Conservation (phyloP, 2,888 invertebrate species). For the Perdita meconis region DNA sequence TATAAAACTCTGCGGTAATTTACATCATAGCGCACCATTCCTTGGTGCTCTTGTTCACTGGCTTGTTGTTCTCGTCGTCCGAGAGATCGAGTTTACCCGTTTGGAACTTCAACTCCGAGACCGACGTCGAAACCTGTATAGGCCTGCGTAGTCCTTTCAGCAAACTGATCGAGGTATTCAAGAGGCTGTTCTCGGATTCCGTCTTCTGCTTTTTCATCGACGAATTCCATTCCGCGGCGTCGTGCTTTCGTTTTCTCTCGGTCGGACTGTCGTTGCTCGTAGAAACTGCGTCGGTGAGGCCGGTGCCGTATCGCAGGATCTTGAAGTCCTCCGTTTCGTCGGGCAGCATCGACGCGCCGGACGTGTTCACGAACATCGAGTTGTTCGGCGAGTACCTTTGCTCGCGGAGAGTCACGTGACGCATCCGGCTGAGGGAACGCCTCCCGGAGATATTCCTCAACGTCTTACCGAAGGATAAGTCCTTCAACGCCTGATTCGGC, state of each 20-base stretch:
- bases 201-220: conserved; percentile 75
- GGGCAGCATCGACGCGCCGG: conserved; percentile 69
- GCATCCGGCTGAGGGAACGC: conserved; percentile 77
- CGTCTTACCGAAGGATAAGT: conserved; percentile 80
- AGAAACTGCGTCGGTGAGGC: conserved; percentile 44
- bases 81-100: conserved; percentile 68
- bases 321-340: conserved; percentile 72
- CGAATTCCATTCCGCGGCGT: conserved; percentile 50
- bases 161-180: conserved; percentile 75
- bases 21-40: conserved; percentile 81
- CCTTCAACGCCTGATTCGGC: conserved; percentile 58
- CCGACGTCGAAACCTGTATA: conserved; percentile 77
- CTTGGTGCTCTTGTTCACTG: conserved; percentile 61
- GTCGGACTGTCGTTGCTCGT: conserved; percentile 70
- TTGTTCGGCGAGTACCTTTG: conserved; percentile 79
- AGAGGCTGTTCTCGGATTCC: conserved; percentile 69
- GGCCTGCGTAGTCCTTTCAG: conserved; percentile 75
- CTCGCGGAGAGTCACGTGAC: conserved; percentile 76
- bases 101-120: conserved; percentile 70
- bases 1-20: conserved; percentile 56
- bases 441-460: conserved; percentile 80
- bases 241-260: conserved; percentile 77
- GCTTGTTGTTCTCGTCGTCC: conserved; percentile 52
- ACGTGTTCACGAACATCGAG: conserved; percentile 81
- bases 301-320: conserved; percentile 69